Base-by-base conservation (phyloP, 2,888 invertebrate species). In the Andrena praecox region DNA sequence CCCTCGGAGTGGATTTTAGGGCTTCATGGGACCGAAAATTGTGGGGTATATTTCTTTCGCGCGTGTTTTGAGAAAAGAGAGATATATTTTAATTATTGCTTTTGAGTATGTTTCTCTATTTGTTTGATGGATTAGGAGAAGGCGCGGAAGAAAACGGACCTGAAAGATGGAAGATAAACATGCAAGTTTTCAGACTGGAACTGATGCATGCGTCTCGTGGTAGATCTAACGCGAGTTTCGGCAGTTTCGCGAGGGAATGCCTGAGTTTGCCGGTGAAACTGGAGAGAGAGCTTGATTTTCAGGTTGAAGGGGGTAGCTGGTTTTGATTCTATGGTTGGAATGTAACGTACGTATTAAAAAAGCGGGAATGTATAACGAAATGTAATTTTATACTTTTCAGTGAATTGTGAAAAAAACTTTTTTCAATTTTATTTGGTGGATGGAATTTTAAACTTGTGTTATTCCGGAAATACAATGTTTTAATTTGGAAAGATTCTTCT, bases 211-310 rank as follows among this genome's bases (percentile, higher is more conserved):
- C 56, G 24, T 10, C 1, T 56, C 24, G 56, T 27, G 56, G 24
- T 24, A 56, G 24, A 54, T 20, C 24, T 7, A 68, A 12, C 33
- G 8, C 20, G 64, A 73, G 59, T 73, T 77, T 59, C 59, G 20
- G 10, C 56, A 48, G 27, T 73, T 66, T 77, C 64, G 50, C 33
- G 59, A 60, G 10, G 1, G 50, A 60, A 74, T 74, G 59, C 74
- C 50, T 1, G 33, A 16, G 50, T 52, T 74, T 71, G 27, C 27
- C 16, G 7, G 27, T 0, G 66, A 59, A 74, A 66, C 27, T 27
- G 29, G 35, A 27, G 59, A 35, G 24, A 20, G 20, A 60, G 50
- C 64, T 66, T 48, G 35, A 52, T 74, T 31, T 66, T 35, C 10
- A 42, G n/a, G 0, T 62, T 10, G 8, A 10, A n/a, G n/a, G 2